Evolutionary conservation across 2,888 invertebrate species (phyloP), one percentile per base, ranked within the genome.

Genomic region (Cepaea hortensis): DNA sequence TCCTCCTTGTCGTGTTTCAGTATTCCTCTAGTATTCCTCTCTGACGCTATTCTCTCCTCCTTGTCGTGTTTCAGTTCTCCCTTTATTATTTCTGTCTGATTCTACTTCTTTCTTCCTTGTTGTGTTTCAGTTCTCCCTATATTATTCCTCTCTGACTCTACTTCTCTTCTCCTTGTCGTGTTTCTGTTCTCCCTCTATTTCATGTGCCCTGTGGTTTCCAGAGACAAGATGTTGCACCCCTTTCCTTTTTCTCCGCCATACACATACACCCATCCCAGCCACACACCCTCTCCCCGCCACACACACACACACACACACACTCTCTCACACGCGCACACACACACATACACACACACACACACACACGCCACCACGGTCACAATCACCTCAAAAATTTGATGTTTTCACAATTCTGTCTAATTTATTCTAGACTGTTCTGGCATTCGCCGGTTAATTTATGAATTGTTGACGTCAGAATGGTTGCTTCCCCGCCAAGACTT

Each of bases 91-190:
- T 70, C 72, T 70, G 70, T 85, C 50, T 79, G 61, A 48, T 55
- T 68, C 70, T 85, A 50, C 77, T 68, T 85, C 70, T 79, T 7
- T 79, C 80, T 50, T 61, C 79, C 85, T 80, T 65, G 79, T 76
- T 76, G 50, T 61, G 79, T 68, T 79, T 85, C 79, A 68, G 70
- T 85, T 68, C 79, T 79, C 68, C 85, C 68, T 65, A 79, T 68
- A 68, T 65, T 68, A 65, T 48, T 65, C 20, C 70, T 68, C 50
- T 79, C 79, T 61, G 35, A 15, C 77, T 79, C 68, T 68, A 46
- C 68, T 46, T 79, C 79, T 68, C 79, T 48, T 13, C 70, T 79
- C 65, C 46, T n/a, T 81, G 61, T 81, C 72, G 61, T 73, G 70
- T 48, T 85, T 15, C 81, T 1, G 79, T 79, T 85, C 23, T 79